Percentiles rank a stretch among this genome's conserved stretches.
These are phyloP conservation scores for Zosterops japonicus DNA, from an alignment of 2,113 vertebrate species.

Conservation along the genomic window DNA sequence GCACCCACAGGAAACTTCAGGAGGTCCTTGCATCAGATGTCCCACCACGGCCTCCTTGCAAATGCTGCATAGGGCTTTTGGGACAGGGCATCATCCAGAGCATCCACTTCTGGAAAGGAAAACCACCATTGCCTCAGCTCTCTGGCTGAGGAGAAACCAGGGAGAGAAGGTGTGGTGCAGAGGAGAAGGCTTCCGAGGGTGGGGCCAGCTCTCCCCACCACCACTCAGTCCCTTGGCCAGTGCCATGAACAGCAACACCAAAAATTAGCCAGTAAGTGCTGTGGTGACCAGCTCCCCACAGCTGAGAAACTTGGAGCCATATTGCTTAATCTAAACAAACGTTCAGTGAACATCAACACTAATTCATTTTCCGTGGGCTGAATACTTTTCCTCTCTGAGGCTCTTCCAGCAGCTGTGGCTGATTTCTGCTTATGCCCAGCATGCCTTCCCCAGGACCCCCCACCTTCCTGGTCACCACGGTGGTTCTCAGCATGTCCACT, in stretches of 20 bases:
- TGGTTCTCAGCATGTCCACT: background rate
- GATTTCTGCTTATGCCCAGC: background rate
- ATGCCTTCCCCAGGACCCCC: background rate
- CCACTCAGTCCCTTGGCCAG: background rate
- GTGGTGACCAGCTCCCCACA: background rate
- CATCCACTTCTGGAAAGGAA: background rate
- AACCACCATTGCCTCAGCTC: background rate
- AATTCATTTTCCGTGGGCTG: background rate
- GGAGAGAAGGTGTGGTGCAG: background rate
- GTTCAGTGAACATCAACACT: background rate
- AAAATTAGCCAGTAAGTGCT: background rate
- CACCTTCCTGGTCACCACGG: background rate
- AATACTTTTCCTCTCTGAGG: background rate
- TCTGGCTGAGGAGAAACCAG: background rate
- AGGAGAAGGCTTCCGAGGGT: accelerated
- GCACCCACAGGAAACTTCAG: accelerated
- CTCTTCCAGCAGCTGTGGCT: constrained; percentile 1
- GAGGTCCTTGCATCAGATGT: background rate
- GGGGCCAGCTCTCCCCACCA: background rate
- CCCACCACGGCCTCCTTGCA: background rate
- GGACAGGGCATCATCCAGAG: background rate
- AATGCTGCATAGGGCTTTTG: background rate
- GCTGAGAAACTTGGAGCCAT: constrained; percentile 3
- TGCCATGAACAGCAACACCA: background rate
- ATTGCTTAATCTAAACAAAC: constrained; percentile 41